Conservation (phyloP, 1,140 invertebrate genomes). For the Polypedilum pembai region DNA sequence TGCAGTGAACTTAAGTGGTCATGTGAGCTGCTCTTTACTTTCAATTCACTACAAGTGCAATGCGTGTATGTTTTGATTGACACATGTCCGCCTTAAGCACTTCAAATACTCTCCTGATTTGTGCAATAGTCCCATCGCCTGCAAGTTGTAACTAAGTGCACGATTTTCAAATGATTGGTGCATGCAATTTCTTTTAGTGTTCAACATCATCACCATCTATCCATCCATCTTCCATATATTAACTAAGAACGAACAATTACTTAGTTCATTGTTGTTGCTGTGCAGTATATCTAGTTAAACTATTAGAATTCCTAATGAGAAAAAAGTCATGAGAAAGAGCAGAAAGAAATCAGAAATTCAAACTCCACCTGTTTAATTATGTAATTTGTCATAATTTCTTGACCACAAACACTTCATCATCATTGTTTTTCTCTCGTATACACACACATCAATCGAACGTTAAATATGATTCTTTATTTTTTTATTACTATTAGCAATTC, state of each 20-base stretch:
- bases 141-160: neutral
- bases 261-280: too few species aligned
- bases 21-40: neutral
- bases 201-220: neutral
- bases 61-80: slow-evolving; percentile 11
- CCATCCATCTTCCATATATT: neutral
- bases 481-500: neutral
- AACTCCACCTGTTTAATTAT: slow-evolving; percentile 21
- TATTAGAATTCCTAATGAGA: slow-evolving; percentile 2
- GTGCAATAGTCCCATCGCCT: neutral
- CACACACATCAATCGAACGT: neutral
- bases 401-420: slow-evolving; percentile 26
- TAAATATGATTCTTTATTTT: neutral
- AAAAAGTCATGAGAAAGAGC: neutral
- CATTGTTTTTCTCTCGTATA: too few species aligned
- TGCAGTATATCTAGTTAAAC: neutral
- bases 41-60: neutral
- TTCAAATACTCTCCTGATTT: neutral
- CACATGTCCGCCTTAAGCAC: slow-evolving; percentile 10
- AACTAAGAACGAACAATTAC: too few species aligned
- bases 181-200: neutral
- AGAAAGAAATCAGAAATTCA: slow-evolving; percentile 13
- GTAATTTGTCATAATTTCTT: slow-evolving; percentile 28
- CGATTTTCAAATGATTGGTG: neutral
- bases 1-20: too few species aligned